phyloP scores from a whole-genome alignment of 2,113 vertebrate species.

The Brevimyrus niger region DNA sequence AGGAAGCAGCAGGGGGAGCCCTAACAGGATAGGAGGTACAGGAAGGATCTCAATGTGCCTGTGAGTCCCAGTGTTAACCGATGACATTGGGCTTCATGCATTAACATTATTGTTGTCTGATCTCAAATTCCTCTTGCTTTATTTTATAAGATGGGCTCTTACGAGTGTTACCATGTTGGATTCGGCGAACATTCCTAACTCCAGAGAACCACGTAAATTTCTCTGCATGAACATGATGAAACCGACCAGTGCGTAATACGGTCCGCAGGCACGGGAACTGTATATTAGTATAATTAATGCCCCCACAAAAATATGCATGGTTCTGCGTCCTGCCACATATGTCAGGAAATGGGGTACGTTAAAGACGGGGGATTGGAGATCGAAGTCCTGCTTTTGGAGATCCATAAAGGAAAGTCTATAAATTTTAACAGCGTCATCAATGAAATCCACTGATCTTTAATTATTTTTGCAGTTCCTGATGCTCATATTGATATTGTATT shows the following conservation, averaged over 20 bases:
- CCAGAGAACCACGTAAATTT: not conserved
- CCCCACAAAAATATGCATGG: not conserved
- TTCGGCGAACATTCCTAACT: not conserved
- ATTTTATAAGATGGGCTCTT: not conserved
- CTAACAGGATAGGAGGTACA: slow-evolving; percentile 55
- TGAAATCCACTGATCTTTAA: not conserved
- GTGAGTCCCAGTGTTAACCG: not conserved
- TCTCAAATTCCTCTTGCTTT: not conserved
- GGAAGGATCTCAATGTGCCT: not conserved
- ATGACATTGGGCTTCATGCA: not conserved
- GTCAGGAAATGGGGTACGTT: not conserved
- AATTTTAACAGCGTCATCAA: not conserved
- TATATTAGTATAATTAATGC: not conserved
- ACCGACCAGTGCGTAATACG: not conserved
- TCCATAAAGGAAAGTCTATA: not conserved
- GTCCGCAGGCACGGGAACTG: not conserved
- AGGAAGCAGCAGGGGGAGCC: slow-evolving; percentile 60
- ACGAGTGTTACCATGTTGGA: not conserved
- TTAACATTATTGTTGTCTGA: not conserved
- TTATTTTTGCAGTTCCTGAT: not conserved
- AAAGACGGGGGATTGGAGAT: not conserved
- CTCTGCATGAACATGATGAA: not conserved
- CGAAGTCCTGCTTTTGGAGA: not conserved
- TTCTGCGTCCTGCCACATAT: not conserved
- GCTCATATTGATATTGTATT: not conserved